These are phyloP conservation scores for Pteropus alecto DNA, from an alignment of 2,113 vertebrate species.

Conservation along the genomic window DNA sequence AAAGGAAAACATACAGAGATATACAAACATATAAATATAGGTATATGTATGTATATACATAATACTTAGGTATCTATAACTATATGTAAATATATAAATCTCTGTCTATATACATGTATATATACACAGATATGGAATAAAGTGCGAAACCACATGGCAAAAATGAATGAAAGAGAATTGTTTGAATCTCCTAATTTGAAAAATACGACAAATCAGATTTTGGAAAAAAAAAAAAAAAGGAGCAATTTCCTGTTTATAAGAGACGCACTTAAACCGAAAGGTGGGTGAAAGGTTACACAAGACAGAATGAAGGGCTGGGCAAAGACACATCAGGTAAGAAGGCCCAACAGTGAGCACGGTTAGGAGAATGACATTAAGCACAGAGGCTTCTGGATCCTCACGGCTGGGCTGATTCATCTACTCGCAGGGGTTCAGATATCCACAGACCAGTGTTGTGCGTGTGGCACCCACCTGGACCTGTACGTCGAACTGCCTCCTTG, in stretches of 20 bases:
- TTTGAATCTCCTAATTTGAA: neutral
- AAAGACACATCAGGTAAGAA: neutral
- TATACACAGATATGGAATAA: neutral
- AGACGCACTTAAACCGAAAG: neutral
- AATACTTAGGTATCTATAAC: no score
- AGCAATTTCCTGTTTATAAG: neutral
- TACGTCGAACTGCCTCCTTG: rapidly evolving
- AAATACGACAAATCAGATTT: neutral
- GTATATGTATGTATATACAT: neutral
- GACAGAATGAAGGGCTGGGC: neutral
- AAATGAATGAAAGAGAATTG: neutral
- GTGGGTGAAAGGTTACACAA: neutral
- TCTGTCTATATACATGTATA: neutral
- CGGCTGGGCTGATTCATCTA: rapidly evolving
- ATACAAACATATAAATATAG: neutral
- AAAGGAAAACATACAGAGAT: neutral
- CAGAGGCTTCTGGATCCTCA: neutral
- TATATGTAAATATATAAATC: neutral
- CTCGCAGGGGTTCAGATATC: neutral
- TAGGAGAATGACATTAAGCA: no score
- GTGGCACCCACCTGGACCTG: rapidly evolving
- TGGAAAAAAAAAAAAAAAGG: neutral
- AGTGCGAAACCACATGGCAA: neutral
- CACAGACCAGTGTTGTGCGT: rapidly evolving
- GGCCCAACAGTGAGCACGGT: no score